phyloP scores from a whole-genome alignment of 2,113 vertebrate species.

The Stictonetta naevosa region DNA sequence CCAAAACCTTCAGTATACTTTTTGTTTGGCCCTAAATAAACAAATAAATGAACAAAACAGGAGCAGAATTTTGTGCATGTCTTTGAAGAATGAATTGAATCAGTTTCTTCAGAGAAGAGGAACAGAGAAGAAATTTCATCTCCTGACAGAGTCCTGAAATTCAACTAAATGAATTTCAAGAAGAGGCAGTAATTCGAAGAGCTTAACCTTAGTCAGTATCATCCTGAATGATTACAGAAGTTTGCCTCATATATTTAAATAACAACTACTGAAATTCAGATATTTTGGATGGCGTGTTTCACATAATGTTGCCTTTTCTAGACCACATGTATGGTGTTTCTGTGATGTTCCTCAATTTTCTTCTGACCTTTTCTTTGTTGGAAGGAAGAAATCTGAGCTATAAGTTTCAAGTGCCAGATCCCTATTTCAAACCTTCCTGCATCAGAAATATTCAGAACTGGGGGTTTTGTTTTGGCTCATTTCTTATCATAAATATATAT shows the following conservation, averaged over 20 bases:
- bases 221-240: background rate
- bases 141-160: background rate
- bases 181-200: background rate
- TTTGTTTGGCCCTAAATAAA: background rate
- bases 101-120: background rate
- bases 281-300: background rate
- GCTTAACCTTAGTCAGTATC: background rate
- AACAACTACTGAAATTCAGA: background rate
- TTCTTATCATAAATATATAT: constrained; percentile 2
- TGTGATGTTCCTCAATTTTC: background rate
- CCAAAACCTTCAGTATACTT: background rate
- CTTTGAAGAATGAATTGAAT: background rate
- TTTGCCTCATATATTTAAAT: background rate
- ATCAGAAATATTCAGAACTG: background rate
- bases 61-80: background rate
- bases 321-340: background rate
- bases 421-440: background rate
- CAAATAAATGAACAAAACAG: background rate
- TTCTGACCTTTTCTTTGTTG: background rate
- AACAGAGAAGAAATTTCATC: background rate
- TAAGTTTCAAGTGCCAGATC: background rate
- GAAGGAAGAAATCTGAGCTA: background rate
- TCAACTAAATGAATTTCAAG: background rate
- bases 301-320: background rate
- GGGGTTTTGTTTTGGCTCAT: background rate